Percentiles rank a stretch among this genome's conserved stretches.
Conservation (phyloP, 1,140 invertebrate genomes). For the Glossosoma conforme region DNA sequence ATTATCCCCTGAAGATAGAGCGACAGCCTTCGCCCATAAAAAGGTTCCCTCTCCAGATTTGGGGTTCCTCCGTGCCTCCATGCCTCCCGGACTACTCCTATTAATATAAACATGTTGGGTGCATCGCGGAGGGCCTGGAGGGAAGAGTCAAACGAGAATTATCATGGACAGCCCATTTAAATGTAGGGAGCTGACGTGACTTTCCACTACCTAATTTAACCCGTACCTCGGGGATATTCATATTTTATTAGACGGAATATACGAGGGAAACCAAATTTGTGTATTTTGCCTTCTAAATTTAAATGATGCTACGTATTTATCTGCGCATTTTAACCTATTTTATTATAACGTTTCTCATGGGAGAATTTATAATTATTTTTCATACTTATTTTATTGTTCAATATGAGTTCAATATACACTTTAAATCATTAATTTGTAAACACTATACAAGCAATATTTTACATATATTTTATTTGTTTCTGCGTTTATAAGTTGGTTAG, state of each 20-base stretch:
- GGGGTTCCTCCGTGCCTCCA: not conserved
- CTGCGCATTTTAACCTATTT: no score
- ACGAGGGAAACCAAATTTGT: slow-evolving; percentile 14
- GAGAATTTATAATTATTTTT: no score
- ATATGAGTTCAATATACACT: no score
- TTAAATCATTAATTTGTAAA: no score
- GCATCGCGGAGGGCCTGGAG: slow-evolving; percentile 7
- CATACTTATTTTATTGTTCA: no score
- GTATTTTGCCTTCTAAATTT: no score
- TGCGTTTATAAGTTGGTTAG: no score
- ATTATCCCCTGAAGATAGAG: slow-evolving; percentile 10
- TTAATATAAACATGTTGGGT: slow-evolving; percentile 12
- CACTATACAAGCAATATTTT: no score
- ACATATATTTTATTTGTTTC: no score
- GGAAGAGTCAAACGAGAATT: slow-evolving; percentile 17
- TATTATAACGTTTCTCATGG: no score
- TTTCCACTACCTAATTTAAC: slow-evolving; percentile 15
- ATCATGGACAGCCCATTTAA: slow-evolving; percentile 20
- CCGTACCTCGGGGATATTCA: slow-evolving; percentile 5
- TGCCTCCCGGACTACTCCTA: slow-evolving; percentile 4
- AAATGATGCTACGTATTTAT: no score
- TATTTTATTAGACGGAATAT: slow-evolving; percentile 18
- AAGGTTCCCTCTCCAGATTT: not conserved
- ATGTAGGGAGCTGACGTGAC: slow-evolving; percentile 22
- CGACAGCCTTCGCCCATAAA: not conserved